phyloP scores from a whole-genome alignment of 37 sponge, comb jelly and placozoan species.

The Amphimedon queenslandica region DNA sequence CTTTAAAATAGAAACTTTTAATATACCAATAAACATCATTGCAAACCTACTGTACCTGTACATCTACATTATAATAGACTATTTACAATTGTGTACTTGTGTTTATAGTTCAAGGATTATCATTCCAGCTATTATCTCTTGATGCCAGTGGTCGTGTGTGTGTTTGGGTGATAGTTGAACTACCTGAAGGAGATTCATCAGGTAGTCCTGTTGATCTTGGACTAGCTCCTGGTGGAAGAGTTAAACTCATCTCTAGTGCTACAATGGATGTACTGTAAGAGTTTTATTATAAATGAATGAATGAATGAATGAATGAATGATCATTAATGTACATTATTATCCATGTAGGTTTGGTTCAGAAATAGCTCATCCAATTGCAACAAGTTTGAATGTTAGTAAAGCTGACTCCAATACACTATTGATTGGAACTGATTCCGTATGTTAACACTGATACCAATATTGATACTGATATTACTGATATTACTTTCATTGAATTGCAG shows the following conservation, averaged over 20 bases:
- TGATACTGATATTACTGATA: no score
- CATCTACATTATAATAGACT: no score
- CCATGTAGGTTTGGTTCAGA: neutral
- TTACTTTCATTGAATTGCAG: no score
- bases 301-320: neutral
- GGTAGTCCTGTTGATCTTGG: slow-evolving; percentile 88
- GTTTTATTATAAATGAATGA: no score
- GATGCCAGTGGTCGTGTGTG: slow-evolving; percentile 29
- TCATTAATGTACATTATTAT: neutral
- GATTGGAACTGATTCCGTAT: neutral
- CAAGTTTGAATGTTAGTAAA: neutral
- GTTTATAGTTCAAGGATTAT: neutral
- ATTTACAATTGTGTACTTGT: no score
- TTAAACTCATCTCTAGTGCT: slow-evolving; percentile 78
- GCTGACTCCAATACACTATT: neutral
- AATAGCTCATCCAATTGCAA: no score
- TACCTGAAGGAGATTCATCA: slow-evolving; percentile 59
- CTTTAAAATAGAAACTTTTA: no score
- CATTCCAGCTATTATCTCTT: neutral
- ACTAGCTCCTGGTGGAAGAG: slow-evolving; percentile 76
- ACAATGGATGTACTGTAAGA: slow-evolving; percentile 37
- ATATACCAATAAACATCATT: no score
- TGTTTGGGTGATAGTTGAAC: slow-evolving; percentile 78
- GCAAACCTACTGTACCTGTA: no score
- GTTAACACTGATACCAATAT: no score